Conservation (phyloP, 2,113 vertebrate species). For the Candoia aspera region DNA sequence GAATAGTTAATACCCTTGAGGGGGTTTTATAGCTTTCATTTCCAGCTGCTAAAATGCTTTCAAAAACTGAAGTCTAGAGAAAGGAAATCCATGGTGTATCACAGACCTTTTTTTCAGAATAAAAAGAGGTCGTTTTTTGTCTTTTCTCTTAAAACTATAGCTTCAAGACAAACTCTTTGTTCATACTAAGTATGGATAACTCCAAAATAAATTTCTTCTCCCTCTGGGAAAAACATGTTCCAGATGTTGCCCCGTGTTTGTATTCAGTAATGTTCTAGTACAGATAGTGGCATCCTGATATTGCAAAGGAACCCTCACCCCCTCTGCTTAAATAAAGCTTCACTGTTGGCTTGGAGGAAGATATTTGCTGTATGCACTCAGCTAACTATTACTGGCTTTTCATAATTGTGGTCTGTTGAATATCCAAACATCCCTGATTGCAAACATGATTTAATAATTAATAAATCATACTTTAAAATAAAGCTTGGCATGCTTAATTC, state of each 20-base stretch:
- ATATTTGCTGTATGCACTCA: not conserved
- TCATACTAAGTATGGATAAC: not conserved
- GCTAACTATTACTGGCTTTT: not conserved
- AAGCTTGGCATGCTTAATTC: not conserved
- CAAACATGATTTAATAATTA: not conserved
- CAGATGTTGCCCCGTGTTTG: not conserved
- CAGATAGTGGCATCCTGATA: not conserved
- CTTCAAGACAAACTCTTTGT: not conserved
- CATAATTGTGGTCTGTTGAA: not conserved
- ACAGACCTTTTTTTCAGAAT: not conserved
- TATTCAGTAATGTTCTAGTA: not conserved
- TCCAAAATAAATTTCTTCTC: not conserved
- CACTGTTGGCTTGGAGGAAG: not conserved
- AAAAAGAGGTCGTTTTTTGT: not conserved
- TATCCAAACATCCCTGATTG: not conserved
- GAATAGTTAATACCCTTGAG: conserved; percentile 26
- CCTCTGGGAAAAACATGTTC: not conserved
- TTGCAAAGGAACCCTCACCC: not conserved
- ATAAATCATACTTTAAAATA: not conserved
- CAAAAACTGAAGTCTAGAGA: not conserved
- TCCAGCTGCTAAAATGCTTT: conserved; percentile 20
- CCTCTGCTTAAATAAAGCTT: not conserved
- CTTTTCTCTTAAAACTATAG: not conserved
- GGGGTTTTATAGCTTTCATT: conserved; percentile 28
- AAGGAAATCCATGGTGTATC: conserved; percentile 20